These are phyloP conservation scores for Tetraneura akinire DNA, from an alignment of 1,140 invertebrate genomes.

Conservation along the genomic window DNA sequence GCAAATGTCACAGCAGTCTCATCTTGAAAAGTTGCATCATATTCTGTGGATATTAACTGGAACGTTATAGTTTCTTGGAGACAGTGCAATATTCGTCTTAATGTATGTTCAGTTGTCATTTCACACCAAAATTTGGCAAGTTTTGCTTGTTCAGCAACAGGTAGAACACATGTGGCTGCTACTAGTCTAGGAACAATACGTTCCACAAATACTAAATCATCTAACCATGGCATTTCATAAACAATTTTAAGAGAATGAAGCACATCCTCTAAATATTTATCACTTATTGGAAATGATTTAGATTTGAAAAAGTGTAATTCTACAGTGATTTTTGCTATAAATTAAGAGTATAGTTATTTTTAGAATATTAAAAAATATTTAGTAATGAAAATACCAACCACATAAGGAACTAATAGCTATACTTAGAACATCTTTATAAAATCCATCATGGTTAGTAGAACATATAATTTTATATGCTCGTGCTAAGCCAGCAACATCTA, in stretches of 20 bases:
- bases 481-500: conserved; percentile 67
- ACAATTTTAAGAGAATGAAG: conserved; percentile 83
- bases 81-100: conserved; percentile 74
- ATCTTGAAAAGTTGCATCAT: conserved; percentile 78
- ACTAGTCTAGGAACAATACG: conserved; percentile 66
- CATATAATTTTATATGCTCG: conserved; percentile 67
- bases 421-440: conserved; percentile 74
- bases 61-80: conserved; percentile 86
- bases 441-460: conserved; percentile 58
- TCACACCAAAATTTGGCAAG: conserved; percentile 78
- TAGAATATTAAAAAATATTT: neutral
- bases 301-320: conserved; percentile 47
- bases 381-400: conserved; percentile 56
- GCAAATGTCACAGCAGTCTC: conserved; percentile 77
- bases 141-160: conserved; percentile 76
- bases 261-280: conserved; percentile 59
- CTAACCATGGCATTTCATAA: conserved; percentile 83
- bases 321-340: conserved; percentile 39
- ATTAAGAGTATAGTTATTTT: neutral
- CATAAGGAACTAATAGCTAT: conserved; percentile 76
- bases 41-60: conserved; percentile 74
- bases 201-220: conserved; percentile 57
- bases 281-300: conserved; percentile 36
- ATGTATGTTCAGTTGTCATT: conserved; percentile 59
- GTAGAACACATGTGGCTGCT: conserved; percentile 72